Evolutionary conservation across 2,113 vertebrate species (phyloP).

Genomic region (Mola mola): DNA sequence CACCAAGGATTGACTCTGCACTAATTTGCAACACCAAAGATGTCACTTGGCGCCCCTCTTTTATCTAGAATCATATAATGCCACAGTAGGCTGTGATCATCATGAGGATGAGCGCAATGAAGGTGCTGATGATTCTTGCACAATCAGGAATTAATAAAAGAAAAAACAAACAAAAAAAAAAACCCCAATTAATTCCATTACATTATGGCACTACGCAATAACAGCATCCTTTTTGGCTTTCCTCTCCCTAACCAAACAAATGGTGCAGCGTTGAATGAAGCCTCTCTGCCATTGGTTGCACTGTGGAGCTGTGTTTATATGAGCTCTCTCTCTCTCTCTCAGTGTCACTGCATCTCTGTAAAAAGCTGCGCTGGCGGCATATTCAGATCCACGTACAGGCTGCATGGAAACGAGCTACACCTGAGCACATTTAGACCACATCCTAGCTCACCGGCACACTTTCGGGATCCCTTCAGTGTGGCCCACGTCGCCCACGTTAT

Average conservation of each 20-base stretch:
- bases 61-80: neutral
- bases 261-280: too few relatives aligned
- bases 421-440: slow-evolving; percentile 32
- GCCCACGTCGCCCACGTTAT: neutral
- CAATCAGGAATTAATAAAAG: too few relatives aligned
- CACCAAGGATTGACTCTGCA: too few relatives aligned
- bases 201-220: too few relatives aligned
- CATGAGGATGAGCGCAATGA: neutral
- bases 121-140: neutral
- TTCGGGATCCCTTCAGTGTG: neutral
- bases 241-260: neutral
- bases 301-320: slow-evolving; percentile 12
- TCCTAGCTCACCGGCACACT: slow-evolving; percentile 27
- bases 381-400: slow-evolving; percentile 25
- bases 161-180: too few relatives aligned
- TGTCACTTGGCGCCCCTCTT: too few relatives aligned
- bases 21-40: too few relatives aligned
- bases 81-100: neutral
- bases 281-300: too few relatives aligned
- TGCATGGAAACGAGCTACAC: slow-evolving; percentile 35
- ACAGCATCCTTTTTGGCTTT: too few relatives aligned
- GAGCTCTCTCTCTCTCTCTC: slow-evolving; percentile 1
- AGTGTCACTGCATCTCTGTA: slow-evolving; percentile 35
- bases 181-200: too few relatives aligned
- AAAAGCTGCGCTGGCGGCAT: slow-evolving; percentile 41